Conservation (phyloP, 2,888 invertebrate genomes). For the Dusona sp. region DNA sequence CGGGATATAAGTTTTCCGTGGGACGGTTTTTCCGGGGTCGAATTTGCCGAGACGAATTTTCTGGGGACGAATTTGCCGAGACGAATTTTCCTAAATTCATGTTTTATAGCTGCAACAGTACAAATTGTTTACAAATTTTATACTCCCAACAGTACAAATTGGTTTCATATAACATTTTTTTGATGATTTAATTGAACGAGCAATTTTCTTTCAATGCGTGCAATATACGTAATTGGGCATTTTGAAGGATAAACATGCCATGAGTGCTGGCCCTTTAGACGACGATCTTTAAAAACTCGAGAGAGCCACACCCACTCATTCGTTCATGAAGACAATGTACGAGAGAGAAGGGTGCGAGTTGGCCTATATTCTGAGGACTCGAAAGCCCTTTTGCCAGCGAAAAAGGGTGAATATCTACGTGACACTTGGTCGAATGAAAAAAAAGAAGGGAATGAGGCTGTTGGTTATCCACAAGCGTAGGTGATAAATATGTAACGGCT, state of each 20-base stretch:
- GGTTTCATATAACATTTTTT: background rate
- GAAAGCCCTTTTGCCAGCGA: conserved; percentile 1
- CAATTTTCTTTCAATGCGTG: background rate
- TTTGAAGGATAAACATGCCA: background rate
- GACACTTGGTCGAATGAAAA: conserved; percentile 6
- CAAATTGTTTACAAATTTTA: too few species aligned
- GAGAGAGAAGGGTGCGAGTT: background rate
- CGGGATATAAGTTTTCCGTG: too few species aligned
- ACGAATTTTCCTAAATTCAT: too few species aligned
- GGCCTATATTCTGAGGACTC: conserved; percentile 7
- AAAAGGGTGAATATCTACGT: conserved; percentile 36
- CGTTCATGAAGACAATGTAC: conserved; percentile 39
- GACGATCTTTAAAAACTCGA: conserved; percentile 52
- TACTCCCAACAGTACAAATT: too few species aligned
- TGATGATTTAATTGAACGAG: background rate
- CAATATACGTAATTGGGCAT: background rate
- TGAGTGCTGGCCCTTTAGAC: conserved; percentile 25
- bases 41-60: too few species aligned
- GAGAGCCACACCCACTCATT: conserved; percentile 19
- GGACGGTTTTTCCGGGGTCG: too few species aligned
- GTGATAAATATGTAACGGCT: conserved; percentile 52
- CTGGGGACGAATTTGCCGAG: too few species aligned
- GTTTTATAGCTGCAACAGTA: too few species aligned
- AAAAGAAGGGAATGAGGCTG: background rate
- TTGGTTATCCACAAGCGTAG: conserved; percentile 6